Evolutionary conservation across 2,113 vertebrate species (phyloP).

Genomic region (Myiozetetes cayanensis): DNA sequence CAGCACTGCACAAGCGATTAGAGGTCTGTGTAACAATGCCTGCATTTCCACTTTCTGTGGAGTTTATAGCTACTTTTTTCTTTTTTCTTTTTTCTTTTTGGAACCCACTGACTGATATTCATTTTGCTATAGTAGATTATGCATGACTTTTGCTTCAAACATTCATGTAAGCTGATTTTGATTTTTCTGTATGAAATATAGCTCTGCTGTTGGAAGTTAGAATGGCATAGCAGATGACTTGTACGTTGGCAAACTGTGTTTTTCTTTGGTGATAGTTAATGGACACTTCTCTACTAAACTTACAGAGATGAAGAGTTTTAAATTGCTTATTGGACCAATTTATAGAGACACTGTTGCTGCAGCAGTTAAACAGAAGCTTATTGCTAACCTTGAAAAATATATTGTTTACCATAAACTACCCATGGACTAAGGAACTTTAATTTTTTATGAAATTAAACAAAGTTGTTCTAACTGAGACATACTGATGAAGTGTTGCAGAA

Average conservation of each 20-base stretch:
- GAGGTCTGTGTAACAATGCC: constrained; percentile 42
- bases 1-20: constrained; percentile 44
- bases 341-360: not conserved
- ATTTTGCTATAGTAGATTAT: constrained; percentile 32
- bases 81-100: constrained; percentile 49
- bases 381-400: not conserved
- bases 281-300: not conserved
- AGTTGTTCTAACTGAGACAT: not conserved
- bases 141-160: constrained; percentile 34
- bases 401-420: not conserved
- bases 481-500: not conserved
- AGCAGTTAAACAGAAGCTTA: not conserved
- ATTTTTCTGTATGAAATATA: constrained; percentile 16
- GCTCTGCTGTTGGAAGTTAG: not conserved
- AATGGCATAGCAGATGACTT: not conserved
- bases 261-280: not conserved
- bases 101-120: constrained; percentile 37
- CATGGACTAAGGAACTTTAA: not conserved
- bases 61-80: constrained; percentile 47
- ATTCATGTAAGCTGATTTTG: constrained; percentile 9
- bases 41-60: constrained; percentile 43
- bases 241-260: not conserved
- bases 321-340: not conserved
- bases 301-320: not conserved
- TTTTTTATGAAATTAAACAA: not conserved